phyloP scores from a whole-genome alignment of 2,797 vertebrate genomes.

The Hippopotamyrus pictus region DNA sequence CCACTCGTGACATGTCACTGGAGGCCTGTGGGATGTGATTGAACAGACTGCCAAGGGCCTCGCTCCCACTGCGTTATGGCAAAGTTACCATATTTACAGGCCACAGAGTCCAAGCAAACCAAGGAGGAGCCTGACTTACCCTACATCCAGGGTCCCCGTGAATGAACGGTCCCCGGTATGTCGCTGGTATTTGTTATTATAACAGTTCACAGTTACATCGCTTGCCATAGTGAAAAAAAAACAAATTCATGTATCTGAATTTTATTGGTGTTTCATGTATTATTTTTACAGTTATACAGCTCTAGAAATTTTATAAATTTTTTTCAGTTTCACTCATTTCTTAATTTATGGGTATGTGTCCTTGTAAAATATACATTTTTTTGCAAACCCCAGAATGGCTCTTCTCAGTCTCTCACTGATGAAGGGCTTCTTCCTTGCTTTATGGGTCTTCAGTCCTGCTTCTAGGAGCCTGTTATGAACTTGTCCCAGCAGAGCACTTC shows the following conservation, averaged over 20 bases:
- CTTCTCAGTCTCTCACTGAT: neutral
- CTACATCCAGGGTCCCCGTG: neutral
- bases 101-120: neutral
- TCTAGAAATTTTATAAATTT: too few relatives aligned
- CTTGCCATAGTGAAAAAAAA: neutral
- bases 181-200: neutral
- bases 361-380: neutral
- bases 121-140: neutral
- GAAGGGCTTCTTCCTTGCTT: neutral
- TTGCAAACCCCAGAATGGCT: neutral
- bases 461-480: neutral
- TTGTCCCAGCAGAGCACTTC: neutral
- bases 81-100: neutral
- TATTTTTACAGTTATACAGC: neutral
- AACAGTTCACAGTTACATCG: neutral
- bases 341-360: neutral
- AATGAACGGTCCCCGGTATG: neutral
- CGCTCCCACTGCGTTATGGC: neutral
- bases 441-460: neutral
- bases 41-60: neutral
- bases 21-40: neutral
- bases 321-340: neutral
- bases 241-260: neutral
- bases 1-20: neutral
- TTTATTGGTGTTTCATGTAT: neutral